These are phyloP conservation scores for Tinea trinotella DNA, from an alignment of 2,888 invertebrate genomes.

Conservation along the genomic window DNA sequence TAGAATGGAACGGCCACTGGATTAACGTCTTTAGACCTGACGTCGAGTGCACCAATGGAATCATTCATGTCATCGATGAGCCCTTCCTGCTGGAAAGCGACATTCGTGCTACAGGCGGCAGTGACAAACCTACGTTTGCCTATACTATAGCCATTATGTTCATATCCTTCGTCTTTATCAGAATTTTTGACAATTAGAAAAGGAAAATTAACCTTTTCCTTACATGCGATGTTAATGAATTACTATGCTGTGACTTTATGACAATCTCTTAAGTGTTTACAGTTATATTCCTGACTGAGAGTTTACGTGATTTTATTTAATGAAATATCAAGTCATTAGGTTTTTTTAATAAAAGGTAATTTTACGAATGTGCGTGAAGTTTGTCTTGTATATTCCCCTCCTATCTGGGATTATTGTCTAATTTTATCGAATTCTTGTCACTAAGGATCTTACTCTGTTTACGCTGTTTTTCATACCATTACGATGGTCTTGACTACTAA, in stretches of 20 bases:
- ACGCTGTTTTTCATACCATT: no score
- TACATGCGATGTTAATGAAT: background rate
- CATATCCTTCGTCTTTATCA: slow-evolving; percentile 40
- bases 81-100: slow-evolving; percentile 89
- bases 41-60: slow-evolving; percentile 95
- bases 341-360: background rate
- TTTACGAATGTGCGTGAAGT: background rate
- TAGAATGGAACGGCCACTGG: slow-evolving; percentile 88
- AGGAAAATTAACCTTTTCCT: background rate
- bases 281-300: slow-evolving; percentile 8
- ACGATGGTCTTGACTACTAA: no score
- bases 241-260: slow-evolving; percentile 11
- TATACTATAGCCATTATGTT: slow-evolving; percentile 36
- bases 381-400: no score
- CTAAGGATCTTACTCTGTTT: no score
- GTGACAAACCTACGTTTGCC: slow-evolving; percentile 37
- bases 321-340: slow-evolving; percentile 8
- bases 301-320: slow-evolving; percentile 9
- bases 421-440: no score
- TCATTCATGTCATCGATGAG: slow-evolving; percentile 93
- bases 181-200: slow-evolving; percentile 12
- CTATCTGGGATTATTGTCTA: no score
- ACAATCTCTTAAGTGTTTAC: slow-evolving; percentile 6
- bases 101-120: slow-evolving; percentile 77
- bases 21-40: slow-evolving; percentile 91